Evolutionary conservation across 2,888 invertebrate species (phyloP).

Genomic region (Xanthorhoe spadicearia): DNA sequence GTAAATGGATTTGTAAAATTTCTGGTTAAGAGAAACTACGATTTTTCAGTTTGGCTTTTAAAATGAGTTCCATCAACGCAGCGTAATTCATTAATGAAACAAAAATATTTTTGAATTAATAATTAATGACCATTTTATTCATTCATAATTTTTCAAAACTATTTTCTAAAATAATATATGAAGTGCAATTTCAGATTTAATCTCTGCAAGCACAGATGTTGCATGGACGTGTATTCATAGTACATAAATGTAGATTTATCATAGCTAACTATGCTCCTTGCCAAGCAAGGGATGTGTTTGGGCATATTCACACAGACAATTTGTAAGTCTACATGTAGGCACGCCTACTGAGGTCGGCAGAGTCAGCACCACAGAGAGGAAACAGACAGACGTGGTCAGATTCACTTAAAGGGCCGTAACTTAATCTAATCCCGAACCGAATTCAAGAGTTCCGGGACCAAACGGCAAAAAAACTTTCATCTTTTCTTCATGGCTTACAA

Average conservation of each 20-base stretch:
- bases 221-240: neutral
- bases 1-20: neutral
- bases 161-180: neutral
- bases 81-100: no score
- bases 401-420: conserved; percentile 1
- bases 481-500: neutral
- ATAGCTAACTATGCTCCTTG: conserved; percentile 28
- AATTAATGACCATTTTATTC: no score
- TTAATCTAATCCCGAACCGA: conserved; percentile 1
- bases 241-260: conserved; percentile 23
- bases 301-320: conserved; percentile 38
- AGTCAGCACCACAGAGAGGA: conserved; percentile 16
- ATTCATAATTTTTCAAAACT: no score
- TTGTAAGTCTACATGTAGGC: conserved; percentile 28
- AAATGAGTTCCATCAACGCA: neutral
- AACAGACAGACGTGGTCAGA: conserved; percentile 2
- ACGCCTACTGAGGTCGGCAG: conserved; percentile 20
- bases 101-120: no score
- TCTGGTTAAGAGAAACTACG: neutral
- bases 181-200: neutral
- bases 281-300: conserved; percentile 34
- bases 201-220: neutral
- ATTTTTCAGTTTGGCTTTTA: neutral
- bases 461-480: neutral
- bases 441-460: neutral